phyloP scores from a whole-genome alignment of 2,113 vertebrate species.

The Podarcis cretensis region DNA sequence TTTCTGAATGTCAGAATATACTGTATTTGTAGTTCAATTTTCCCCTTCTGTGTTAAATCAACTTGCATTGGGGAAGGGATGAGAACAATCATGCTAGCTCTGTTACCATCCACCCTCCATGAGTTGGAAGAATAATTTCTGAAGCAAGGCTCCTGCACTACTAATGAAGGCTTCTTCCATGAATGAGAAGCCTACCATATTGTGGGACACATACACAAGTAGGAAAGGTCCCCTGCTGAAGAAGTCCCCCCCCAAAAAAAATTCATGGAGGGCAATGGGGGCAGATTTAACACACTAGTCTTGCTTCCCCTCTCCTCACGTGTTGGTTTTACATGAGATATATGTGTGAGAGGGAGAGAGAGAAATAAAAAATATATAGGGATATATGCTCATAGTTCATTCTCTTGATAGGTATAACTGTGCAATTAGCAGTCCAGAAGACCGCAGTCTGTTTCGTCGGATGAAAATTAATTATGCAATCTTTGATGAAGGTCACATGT shows the following conservation, averaged over 20 bases:
- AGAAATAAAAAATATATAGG: not conserved
- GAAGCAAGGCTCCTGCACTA: too few relatives aligned
- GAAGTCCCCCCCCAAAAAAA: not conserved
- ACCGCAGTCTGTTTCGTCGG: conserved; percentile 90
- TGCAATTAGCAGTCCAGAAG: conserved; percentile 88
- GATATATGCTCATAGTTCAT: not conserved
- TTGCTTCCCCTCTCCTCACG: not conserved
- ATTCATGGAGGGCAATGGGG: not conserved
- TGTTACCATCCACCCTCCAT: too few relatives aligned
- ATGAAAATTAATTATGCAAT: conserved; percentile 89
- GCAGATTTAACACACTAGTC: not conserved
- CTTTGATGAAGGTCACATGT: conserved; percentile 98
- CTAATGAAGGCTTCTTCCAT: too few relatives aligned
- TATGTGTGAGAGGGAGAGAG: not conserved
- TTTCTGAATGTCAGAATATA: not conserved
- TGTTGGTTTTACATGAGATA: not conserved
- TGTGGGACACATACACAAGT: not conserved
- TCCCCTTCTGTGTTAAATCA: too few relatives aligned
- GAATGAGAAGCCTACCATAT: too few relatives aligned
- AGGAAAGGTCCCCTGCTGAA: not conserved
- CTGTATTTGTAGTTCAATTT: not conserved
- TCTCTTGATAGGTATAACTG: conserved; percentile 85
- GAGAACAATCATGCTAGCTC: too few relatives aligned
- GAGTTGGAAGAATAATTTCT: too few relatives aligned
- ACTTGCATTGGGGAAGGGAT: too few relatives aligned